Evolutionary conservation across 2,113 vertebrate species (phyloP).

Genomic region (Atrichornis clamosus): DNA sequence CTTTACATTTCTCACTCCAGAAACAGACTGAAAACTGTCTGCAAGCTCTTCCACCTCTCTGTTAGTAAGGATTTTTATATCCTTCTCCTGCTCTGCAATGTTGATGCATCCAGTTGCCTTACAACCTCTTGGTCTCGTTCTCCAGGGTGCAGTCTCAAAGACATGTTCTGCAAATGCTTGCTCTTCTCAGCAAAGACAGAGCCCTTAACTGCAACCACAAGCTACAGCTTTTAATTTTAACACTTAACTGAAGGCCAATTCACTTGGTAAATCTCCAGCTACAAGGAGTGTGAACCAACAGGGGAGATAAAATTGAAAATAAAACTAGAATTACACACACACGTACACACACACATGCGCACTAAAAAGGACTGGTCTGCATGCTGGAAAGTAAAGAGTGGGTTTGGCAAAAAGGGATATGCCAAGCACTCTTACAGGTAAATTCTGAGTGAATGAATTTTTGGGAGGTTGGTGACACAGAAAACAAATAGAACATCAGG

Average conservation of each 20-base stretch:
- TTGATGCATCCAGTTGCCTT: background rate
- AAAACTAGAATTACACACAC: background rate
- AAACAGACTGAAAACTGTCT: background rate
- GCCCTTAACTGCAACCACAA: background rate
- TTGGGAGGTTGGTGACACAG: background rate
- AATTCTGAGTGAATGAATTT: conserved; percentile 35
- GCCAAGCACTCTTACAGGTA: background rate
- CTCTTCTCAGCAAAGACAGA: background rate
- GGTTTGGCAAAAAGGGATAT: conserved; percentile 1
- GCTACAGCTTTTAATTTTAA: background rate
- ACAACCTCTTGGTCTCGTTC: background rate
- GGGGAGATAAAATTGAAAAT: background rate
- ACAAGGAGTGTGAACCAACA: background rate
- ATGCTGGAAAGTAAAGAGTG: background rate
- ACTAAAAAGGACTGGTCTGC: background rate
- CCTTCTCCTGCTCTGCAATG: background rate
- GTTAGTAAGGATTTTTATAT: background rate
- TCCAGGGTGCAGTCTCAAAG: background rate
- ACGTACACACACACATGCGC: too few species aligned
- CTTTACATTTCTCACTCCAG: background rate
- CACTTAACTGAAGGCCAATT: background rate
- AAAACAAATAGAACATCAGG: conserved; percentile 4
- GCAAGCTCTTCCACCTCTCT: background rate
- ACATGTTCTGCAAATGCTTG: background rate
- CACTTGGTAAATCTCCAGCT: background rate